These are phyloP conservation scores for Bettongia penicillata DNA, from an alignment of 2,113 vertebrate genomes.

Conservation along the genomic window DNA sequence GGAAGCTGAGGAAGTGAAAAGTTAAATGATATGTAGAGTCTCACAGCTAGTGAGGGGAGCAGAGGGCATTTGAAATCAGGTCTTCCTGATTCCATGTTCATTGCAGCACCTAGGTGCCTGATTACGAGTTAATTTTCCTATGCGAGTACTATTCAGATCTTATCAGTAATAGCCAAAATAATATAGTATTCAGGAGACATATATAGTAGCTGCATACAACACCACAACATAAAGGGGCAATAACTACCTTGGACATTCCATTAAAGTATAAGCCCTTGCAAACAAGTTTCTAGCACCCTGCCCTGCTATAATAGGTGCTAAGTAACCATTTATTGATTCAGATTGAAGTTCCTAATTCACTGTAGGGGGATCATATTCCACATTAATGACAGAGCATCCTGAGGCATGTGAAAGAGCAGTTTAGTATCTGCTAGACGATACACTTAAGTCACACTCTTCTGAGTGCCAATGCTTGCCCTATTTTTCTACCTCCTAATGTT, in stretches of 20 bases:
- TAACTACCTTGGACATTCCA: not conserved
- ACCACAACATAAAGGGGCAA: not conserved
- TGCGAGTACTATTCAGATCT: not conserved
- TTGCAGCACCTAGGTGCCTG: not conserved
- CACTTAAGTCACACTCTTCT: not conserved
- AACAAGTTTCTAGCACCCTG: not conserved
- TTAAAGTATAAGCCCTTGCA: not conserved
- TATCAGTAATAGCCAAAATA: not conserved
- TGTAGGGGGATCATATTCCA: not conserved
- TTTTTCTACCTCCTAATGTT: not conserved
- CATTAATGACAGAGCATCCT: not conserved
- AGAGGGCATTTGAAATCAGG: not conserved
- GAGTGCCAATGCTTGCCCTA: not conserved
- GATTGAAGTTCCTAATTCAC: not conserved
- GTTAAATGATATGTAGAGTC: not conserved
- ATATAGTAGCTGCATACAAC: no score
- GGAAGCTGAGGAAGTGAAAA: not conserved
- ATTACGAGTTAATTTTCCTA: slow-evolving; percentile 1
- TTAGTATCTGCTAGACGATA: not conserved
- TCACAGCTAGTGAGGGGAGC: not conserved
- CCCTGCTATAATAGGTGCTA: not conserved
- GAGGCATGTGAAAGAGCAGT: not conserved
- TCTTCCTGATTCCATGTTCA: not conserved
- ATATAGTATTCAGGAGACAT: not conserved
- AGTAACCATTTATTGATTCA: not conserved